Base-by-base conservation (phyloP, 2,797 vertebrate species). In the Cottoperca gobio region DNA sequence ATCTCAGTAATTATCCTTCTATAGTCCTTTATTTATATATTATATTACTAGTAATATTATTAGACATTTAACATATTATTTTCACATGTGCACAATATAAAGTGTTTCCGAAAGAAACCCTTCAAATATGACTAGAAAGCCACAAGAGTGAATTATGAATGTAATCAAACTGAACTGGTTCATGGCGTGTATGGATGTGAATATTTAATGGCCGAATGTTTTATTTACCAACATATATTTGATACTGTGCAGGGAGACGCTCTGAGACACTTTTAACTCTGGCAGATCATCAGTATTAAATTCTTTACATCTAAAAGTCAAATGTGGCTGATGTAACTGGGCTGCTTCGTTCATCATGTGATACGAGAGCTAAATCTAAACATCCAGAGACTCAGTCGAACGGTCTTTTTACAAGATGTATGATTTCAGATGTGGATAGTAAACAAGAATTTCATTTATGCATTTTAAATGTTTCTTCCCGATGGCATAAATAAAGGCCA, bases 181-280 rank as follows among this genome's bases (percentile, higher is more conserved):
- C 76, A 87, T 43, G 13, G 73, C 68, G 75, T 86, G 75, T 82
- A 82, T 49, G 65, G 26, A 64, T 1, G 62, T 92, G 58, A 92
- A 90, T 90, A 93, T 93, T 93, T 93, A 0, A 91, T 87, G 49
- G 39, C 31, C 6, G 62, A 68, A 90, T 93, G 81, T 90, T 92
- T 91, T 89, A 92, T 91, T 92, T 86, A 91, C 81, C 8, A 66
- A 82, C 76, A 88, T 87, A 84, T 84, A 91, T 91, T 61, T 49
- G 88, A 91, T 87, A 68, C 76, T 81, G 84, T 65, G 82, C 76
- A 57, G 85, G 82, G 83, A 79, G 39, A 35, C n/a, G 48, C 74
- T 75, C 70, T 35, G 64, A 69, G 72, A 24, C 7, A 45, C 69
- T 70, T 85, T 84, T 57, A 85, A 42, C 55, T 86, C 67, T 69